Percentiles rank a stretch among this genome's conserved stretches.
phyloP scores from a whole-genome alignment of 2,113 vertebrate genomes.

The Lepidothrix coronata region DNA sequence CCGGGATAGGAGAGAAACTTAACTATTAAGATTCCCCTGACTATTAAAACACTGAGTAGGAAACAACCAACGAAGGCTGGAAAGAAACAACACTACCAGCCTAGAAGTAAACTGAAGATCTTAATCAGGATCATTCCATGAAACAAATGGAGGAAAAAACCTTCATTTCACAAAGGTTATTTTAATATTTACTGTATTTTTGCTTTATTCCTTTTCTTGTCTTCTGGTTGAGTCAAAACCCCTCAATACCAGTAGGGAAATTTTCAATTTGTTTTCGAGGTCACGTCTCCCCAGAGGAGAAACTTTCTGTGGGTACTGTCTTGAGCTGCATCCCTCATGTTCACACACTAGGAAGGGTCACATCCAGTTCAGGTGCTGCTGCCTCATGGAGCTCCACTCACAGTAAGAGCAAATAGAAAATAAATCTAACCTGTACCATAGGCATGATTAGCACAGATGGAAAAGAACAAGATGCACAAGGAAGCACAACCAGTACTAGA shows the following conservation, averaged over 20 bases:
- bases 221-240: neutral
- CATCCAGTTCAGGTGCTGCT: neutral
- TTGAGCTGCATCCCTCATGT: neutral
- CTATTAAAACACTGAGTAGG: neutral
- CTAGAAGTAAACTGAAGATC: rapidly evolving
- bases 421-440: neutral
- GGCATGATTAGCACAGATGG: neutral
- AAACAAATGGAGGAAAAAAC: neutral
- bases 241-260: neutral
- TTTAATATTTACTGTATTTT: neutral
- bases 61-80: neutral
- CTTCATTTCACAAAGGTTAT: neutral
- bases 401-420: neutral
- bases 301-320: neutral
- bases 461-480: neutral
- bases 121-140: neutral
- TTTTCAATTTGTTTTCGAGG: neutral
- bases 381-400: neutral
- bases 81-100: neutral
- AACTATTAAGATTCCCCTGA: constrained; percentile 10
- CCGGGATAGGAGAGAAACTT: neutral
- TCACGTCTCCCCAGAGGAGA: neutral
- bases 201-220: neutral
- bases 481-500: neutral
- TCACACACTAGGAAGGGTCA: neutral